Evolutionary conservation across 2,113 vertebrate genomes (phyloP), one percentile per base, ranked within the genome.

Genomic region (Otocyon megalotis): DNA sequence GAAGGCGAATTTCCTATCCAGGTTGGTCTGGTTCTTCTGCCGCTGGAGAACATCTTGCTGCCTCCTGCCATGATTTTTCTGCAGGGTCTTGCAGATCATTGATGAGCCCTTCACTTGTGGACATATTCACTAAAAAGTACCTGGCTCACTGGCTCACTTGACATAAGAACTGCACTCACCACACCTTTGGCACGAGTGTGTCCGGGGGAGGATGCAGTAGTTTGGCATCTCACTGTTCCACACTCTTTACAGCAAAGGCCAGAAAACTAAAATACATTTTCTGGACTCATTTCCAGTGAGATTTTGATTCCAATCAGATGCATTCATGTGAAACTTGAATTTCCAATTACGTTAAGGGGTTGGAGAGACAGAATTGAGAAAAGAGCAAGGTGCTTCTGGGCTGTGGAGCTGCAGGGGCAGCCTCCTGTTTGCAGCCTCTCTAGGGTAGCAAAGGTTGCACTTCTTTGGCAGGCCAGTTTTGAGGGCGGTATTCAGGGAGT

Each of bases 1-100:
- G 82, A 98, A 99, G 0, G 98, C 99, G 71, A 99, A 98, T 97
- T 99, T 99, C 88, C 93, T 99, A 97, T 99, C 99, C 71, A 99
- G 98, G 62, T 98, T 99, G 97, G 98, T 98, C 84, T 99, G 98
- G 97, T 98, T 99, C 97, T 98, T 98, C 94, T 99, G 98, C 97
- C 99, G 99, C 90, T 94, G 97, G 96, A 99, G 97, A 89, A 99
- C 86, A 92, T 99, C 98, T 85, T 98, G 96, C 96, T 99, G 98
- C 90, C 99, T 97, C 88, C 98, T 99, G 79, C 98, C 98, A 88
- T 99, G 96, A 63, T 99, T 98, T 10, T 97, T 98, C 72, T 98
- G 97, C 77, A 98, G 84, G 30, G 98, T 97, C 99, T 98, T 63
- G 5, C 12, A 88, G 76, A 14, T n/a, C 54, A 10, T 69, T n/a